These are phyloP conservation scores for Aricia agestis DNA, from an alignment of 1,140 invertebrate species.

Conservation along the genomic window DNA sequence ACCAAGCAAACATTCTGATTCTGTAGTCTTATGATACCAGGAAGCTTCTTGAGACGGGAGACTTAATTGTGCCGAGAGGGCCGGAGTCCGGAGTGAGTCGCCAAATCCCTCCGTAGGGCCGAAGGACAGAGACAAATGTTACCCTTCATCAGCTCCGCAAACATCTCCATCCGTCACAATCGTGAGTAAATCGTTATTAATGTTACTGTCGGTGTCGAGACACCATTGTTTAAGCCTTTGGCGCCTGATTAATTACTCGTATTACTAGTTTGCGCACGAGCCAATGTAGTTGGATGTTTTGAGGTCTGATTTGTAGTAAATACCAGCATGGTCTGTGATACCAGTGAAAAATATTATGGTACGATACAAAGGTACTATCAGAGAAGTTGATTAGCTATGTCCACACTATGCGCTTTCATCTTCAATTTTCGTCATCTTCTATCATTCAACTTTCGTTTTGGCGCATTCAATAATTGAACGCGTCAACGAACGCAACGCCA, in stretches of 20 bases:
- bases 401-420: too few relatives aligned
- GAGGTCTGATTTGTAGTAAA: too few relatives aligned
- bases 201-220: not conserved
- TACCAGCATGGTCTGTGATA: too few relatives aligned
- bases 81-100: not conserved
- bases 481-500: too few relatives aligned
- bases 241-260: conserved; percentile 4
- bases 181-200: not conserved
- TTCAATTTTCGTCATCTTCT: too few relatives aligned
- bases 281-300: not conserved
- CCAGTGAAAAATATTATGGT: too few relatives aligned
- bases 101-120: not conserved
- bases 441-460: too few relatives aligned
- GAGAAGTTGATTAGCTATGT: too few relatives aligned
- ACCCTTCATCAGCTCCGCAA: conserved; percentile 1
- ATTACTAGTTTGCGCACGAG: not conserved
- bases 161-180: conserved; percentile 5
- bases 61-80: not conserved
- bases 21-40: not conserved
- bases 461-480: too few relatives aligned
- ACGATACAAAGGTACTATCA: too few relatives aligned
- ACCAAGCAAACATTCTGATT: not conserved
- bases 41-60: not conserved
- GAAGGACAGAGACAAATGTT: conserved; percentile 5
- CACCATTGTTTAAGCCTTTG: not conserved